phyloP scores from a whole-genome alignment of 2,888 invertebrate species.

The Amorpha juglandis region DNA sequence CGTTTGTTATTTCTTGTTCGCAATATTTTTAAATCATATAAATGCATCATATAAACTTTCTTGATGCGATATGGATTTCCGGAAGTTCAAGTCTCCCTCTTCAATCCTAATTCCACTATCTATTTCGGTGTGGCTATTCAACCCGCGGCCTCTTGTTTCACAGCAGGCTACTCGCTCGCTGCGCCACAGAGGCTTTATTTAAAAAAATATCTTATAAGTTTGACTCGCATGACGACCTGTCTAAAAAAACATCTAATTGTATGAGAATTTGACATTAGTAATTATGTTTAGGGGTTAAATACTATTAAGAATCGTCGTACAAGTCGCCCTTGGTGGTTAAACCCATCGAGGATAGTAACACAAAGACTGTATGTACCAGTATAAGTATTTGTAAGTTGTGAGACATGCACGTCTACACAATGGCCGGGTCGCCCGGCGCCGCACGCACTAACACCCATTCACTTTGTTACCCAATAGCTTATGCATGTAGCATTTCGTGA shows the following conservation, averaged over 20 bases:
- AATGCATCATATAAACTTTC: background rate
- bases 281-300: too few species aligned
- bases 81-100: background rate
- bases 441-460: conserved; percentile 57
- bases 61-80: background rate
- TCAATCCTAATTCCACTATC: background rate
- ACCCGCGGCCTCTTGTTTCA: too few species aligned
- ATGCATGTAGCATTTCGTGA: conserved; percentile 68
- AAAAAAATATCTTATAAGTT: too few species aligned
- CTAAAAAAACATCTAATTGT: too few species aligned
- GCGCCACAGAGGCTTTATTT: too few species aligned
- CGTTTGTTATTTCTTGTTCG: conserved; percentile 41
- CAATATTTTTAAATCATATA: conserved; percentile 7
- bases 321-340: too few species aligned
- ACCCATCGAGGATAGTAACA: too few species aligned
- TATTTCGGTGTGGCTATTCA: too few species aligned
- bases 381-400: conserved; percentile 2
- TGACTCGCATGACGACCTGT: too few species aligned
- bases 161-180: too few species aligned
- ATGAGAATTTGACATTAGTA: too few species aligned
- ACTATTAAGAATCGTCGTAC: too few species aligned
- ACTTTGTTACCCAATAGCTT: conserved; percentile 66
- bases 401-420: conserved; percentile 53
- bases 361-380: background rate
- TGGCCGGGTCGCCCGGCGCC: conserved; percentile 44